Evolutionary conservation across 2,113 vertebrate species (phyloP), one percentile per base, ranked within the genome.

Genomic region (Nymphicus hollandicus): DNA sequence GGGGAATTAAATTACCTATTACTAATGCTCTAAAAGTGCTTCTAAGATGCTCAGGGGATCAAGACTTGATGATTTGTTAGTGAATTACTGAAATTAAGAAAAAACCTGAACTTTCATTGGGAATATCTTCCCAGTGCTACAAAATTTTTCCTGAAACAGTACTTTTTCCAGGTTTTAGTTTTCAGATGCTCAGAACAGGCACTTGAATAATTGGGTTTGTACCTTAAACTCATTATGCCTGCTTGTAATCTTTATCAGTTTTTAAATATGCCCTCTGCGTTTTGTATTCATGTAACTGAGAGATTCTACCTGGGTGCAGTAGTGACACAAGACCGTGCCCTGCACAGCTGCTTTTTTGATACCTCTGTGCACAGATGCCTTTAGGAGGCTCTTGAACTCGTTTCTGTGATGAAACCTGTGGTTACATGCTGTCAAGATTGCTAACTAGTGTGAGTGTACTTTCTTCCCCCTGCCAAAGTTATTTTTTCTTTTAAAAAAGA

Each of bases 51-150:
- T 71, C 73, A 9, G 11, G 94, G 89, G 77, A 96, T 82, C 11
- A n/a, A 68, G 70, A 64, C 39, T 81, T 71, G n/a, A 24, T 78
- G 65, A 93, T 87, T 95, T 96, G 86, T 91, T 95, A 79, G 86
- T 76, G 89, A 91, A 76, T 85, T 89, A 61, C 70, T 91, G 79
- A 89, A 86, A 58, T 73, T 81, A 55, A 92, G 81, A 56, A 85
- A 77, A 74, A 93, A 28, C 35, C 52, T 61, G 6, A 61, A 13
- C 10, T 70, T 89, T 61, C 24, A 7, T 18, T 68, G n/a, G 43
- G 47, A 70, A 9, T 35, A 47, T 76, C 61, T 72, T 88, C 35
- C 6, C 74, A 47, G 22, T 31, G 31, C 44, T 56, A 39, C 33
- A 81, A 47, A 73, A 44, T 69, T 74, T 80, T 46, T 43, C 11